Evolutionary conservation across 2,888 invertebrate genomes (phyloP).

Genomic region (Eilema griseolum): DNA sequence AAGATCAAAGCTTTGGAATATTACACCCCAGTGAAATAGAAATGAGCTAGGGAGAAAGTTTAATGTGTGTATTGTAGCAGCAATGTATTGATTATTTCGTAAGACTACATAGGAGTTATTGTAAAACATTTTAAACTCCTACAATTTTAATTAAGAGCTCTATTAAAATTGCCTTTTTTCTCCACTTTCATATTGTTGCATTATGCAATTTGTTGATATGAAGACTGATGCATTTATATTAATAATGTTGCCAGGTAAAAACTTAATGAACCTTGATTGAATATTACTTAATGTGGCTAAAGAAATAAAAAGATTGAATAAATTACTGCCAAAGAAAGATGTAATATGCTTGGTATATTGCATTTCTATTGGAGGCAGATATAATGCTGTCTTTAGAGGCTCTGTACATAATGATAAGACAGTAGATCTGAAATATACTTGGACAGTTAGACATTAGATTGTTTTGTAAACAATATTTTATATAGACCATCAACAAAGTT

Average conservation of each 20-base stretch:
- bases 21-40: slow-evolving; percentile 53
- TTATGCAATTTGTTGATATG: slow-evolving; percentile 51
- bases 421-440: background rate
- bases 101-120: background rate
- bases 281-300: slow-evolving; percentile 12
- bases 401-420: slow-evolving; percentile 5
- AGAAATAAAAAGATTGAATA: slow-evolving; percentile 17
- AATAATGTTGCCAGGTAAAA: slow-evolving; percentile 32
- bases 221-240: slow-evolving; percentile 80
- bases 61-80: slow-evolving; percentile 34
- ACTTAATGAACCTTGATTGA: slow-evolving; percentile 26
- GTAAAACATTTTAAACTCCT: background rate
- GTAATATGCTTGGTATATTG: slow-evolving; percentile 20
- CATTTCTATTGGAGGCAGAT: slow-evolving; percentile 12
- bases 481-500: background rate
- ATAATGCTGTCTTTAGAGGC: slow-evolving; percentile 7
- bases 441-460: background rate
- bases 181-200: slow-evolving; percentile 41
- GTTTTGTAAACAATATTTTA: background rate
- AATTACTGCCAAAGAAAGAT: slow-evolving; percentile 45
- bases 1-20: slow-evolving; percentile 32
- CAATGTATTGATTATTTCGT: slow-evolving; percentile 19
- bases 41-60: slow-evolving; percentile 51
- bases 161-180: background rate
- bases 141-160: slow-evolving; percentile 5